Conservation (phyloP, 2,113 vertebrate genomes). For the Antigone vipio region DNA sequence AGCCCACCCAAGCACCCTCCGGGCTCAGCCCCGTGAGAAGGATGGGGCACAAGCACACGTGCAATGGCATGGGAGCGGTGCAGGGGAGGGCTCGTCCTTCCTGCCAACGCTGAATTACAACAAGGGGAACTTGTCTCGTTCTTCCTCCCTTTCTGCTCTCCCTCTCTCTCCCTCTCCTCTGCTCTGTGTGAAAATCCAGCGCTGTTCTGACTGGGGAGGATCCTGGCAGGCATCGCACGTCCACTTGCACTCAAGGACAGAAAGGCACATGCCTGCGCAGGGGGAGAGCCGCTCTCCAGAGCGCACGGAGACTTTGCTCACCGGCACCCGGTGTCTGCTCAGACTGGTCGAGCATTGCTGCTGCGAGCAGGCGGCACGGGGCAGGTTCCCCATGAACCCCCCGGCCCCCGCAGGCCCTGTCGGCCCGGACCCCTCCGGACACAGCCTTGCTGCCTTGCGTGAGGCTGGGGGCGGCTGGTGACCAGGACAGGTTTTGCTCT, state of each 20-base stretch:
- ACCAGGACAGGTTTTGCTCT: accelerated
- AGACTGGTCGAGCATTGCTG: accelerated
- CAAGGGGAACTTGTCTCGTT: neutral
- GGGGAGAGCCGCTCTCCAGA: neutral
- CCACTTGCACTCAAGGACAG: neutral
- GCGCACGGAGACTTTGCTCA: accelerated
- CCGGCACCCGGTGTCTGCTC: accelerated
- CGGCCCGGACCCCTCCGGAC: neutral
- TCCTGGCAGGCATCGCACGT: neutral
- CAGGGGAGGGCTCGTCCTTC: neutral
- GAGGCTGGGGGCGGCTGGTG: neutral
- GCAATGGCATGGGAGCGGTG: accelerated
- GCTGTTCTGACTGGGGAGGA: neutral
- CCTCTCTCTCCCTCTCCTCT: neutral
- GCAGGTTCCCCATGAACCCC: neutral
- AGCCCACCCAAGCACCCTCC: accelerated
- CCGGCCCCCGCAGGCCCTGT: neutral
- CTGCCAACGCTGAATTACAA: neutral
- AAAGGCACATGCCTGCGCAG: neutral
- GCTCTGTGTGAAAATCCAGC: neutral
- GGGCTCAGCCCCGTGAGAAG: accelerated
- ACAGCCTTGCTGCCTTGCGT: accelerated
- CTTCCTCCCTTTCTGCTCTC: neutral
- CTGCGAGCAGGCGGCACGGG: accelerated
- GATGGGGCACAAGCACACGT: neutral